These are phyloP conservation scores for Eumacrocentrus americanus DNA, from an alignment of 2,888 invertebrate species.

Conservation along the genomic window DNA sequence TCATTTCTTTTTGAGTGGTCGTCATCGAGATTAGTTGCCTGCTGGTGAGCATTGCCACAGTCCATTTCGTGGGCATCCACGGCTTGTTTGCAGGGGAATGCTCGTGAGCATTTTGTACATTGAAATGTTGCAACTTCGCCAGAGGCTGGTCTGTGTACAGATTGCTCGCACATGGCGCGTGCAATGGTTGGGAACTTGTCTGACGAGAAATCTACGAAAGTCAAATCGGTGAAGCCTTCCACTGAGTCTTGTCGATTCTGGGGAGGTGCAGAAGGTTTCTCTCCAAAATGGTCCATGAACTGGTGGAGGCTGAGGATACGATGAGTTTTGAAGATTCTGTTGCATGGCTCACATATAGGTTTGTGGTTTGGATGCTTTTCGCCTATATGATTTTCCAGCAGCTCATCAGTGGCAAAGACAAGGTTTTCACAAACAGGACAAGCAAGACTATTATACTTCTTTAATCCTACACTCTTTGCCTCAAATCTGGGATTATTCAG, in stretches of 20 bases:
- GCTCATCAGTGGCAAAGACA: conserved; percentile 67
- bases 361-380: conserved; percentile 71
- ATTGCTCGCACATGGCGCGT: conserved; percentile 74
- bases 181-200: conserved; percentile 82
- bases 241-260: conserved; percentile 62
- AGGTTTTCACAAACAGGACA: conserved; percentile 72
- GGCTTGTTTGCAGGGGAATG: conserved; percentile 75
- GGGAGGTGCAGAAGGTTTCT: not conserved
- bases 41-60: conserved; percentile 69
- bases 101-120: conserved; percentile 73
- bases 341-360: conserved; percentile 76
- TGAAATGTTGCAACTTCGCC: conserved; percentile 69
- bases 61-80: conserved; percentile 72
- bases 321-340: conserved; percentile 75
- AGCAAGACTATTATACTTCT: conserved; percentile 35
- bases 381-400: conserved; percentile 71
- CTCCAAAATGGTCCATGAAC: conserved; percentile 65
- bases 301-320: conserved; percentile 75
- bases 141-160: conserved; percentile 67
- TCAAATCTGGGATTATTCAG: conserved; percentile 50
- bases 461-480: conserved; percentile 41
- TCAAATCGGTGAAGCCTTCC: conserved; percentile 73
- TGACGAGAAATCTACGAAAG: conserved; percentile 80
- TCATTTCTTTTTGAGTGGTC: conserved; percentile 72
- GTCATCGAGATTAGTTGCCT: conserved; percentile 58